These are phyloP conservation scores for Calidris pygmaea DNA, from an alignment of 2,113 vertebrate species.

Conservation along the genomic window DNA sequence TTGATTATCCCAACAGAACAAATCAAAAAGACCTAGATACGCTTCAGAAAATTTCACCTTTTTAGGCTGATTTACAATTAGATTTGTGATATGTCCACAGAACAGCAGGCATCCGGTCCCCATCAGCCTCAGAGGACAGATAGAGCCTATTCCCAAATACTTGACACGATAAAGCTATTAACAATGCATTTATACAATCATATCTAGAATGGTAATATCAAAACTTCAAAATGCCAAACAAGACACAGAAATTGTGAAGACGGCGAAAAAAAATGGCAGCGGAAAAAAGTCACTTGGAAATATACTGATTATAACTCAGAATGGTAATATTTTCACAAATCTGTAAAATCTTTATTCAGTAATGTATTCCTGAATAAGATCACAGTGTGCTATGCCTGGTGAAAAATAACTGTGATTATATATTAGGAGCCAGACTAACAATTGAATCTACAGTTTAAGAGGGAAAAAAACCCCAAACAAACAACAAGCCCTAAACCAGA, in stretches of 20 bases:
- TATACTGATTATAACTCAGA: not conserved
- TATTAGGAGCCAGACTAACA: not conserved
- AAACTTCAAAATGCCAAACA: not conserved
- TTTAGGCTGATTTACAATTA: not conserved
- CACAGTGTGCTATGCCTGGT: not conserved
- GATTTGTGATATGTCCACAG: not conserved
- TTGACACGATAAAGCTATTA: not conserved
- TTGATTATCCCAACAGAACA: conserved; percentile 35
- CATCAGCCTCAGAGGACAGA: not conserved
- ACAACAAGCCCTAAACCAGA: not conserved
- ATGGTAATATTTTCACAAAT: not conserved
- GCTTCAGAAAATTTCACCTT: conserved; percentile 7
- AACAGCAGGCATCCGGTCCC: not conserved
- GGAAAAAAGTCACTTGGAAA: not conserved
- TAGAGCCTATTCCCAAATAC: not conserved
- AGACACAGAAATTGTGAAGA: not conserved
- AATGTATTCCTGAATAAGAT: not conserved
- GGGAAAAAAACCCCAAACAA: not conserved
- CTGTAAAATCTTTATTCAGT: not conserved
- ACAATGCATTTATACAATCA: not conserved
- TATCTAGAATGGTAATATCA: not conserved
- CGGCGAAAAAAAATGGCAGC: not conserved
- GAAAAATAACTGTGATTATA: not conserved
- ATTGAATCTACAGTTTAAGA: not conserved
- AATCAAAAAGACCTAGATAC: conserved; percentile 41